phyloP scores from a whole-genome alignment of 53 echinoderm and acorn worm genomes.

The Antedon mediterranea region DNA sequence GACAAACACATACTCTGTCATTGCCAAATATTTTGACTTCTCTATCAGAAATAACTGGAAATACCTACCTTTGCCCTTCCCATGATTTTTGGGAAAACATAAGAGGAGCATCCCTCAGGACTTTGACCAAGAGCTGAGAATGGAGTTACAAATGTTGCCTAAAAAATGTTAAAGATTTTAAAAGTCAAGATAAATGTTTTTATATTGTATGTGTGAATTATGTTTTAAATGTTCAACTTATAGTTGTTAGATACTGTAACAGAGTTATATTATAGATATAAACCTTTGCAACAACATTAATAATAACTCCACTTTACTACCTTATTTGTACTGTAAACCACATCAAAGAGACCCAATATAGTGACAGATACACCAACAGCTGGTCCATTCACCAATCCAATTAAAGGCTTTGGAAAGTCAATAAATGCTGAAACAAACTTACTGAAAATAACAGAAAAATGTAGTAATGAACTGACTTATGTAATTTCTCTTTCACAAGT shows the following conservation, averaged over 20 bases:
- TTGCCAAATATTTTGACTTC: background rate
- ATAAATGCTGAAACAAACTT: conserved; percentile 51
- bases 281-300: too few species aligned
- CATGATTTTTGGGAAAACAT: conserved; percentile 90
- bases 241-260: too few species aligned
- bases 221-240: too few species aligned
- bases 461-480: too few species aligned
- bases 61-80: conserved; percentile 63
- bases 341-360: conserved; percentile 53
- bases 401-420: conserved; percentile 79
- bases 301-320: conserved; percentile 56
- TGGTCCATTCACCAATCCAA: conserved; percentile 90
- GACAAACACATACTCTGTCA: background rate
- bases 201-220: too few species aligned
- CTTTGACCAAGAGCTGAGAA: conserved; percentile 87
- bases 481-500: too few species aligned
- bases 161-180: background rate
- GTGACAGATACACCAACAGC: conserved; percentile 66
- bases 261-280: too few species aligned
- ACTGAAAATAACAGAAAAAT: conserved; percentile 23
- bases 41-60: background rate
- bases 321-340: conserved; percentile 69
- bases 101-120: conserved; percentile 93
- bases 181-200: too few species aligned
- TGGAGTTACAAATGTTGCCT: conserved; percentile 94